Evolutionary conservation across 2,113 vertebrate species (phyloP), one percentile per base, ranked within the genome.

Genomic region (Anseranas semipalmata): DNA sequence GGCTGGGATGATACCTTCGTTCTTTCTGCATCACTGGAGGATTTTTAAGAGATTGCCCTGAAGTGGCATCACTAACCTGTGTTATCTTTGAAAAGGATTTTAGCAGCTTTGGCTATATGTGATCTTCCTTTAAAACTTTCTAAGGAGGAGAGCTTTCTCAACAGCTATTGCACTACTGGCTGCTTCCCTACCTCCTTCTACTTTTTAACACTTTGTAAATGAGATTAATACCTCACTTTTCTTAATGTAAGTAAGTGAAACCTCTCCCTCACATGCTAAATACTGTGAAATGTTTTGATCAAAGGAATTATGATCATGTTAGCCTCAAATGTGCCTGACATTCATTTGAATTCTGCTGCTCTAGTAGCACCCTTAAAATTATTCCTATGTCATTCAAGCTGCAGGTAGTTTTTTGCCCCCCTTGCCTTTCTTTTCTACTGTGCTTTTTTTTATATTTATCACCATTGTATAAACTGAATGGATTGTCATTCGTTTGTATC

Each of bases 401-500:
- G 37, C 92, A 90, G 88, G 77, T 89, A 85, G 65, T 46, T 89
- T 67, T 90, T 63, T 93, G 60, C 68, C 66, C 9, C 14, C 6
- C 90, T 84, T 32, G 35, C 18, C 18, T 85, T 92, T 72, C 62
- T 72, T 93, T 90, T 78, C 63, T 53, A 41, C 27, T 28, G 43
- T 0, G 0, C 65, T 72, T 94, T 95, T 94, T 95, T 58, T 79
- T 33, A 67, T 93, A 91, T 97, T 92, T 92, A 78, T 75, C 87
- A n/a, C 39, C 0, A 0, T 85, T 93, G 70, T 90, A 86, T 87
- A 93, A 94, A 87, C 80, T 82, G 46, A 96, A 78, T 75, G 56
- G 60, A 37, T 45, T 70, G 87, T 90, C 88, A 96, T 72, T 97
- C 65, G 72, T 96, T 92, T 85, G 35, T 82, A 12, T 88, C 56